Evolutionary conservation across 2,113 vertebrate genomes (phyloP), one percentile per base, ranked within the genome.

Genomic region (Paramormyrops kingsleyae): DNA sequence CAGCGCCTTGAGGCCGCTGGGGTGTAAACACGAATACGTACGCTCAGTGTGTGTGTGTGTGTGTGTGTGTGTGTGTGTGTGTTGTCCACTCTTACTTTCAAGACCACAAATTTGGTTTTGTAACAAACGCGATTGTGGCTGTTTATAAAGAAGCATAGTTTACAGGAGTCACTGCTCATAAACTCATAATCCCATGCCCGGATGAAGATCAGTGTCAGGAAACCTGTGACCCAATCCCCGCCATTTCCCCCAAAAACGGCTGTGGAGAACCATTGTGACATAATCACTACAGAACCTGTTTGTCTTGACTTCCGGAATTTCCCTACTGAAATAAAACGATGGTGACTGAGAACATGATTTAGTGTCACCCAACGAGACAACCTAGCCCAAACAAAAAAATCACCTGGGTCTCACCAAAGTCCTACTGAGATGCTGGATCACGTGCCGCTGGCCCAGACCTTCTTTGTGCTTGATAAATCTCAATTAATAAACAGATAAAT

Each of bases 1-100:
- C 92, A 93, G 90, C 88, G 90, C 91, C 91, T 70, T 70, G 52
- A 13, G 56, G 9, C 89, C 62, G 24, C 49, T 47, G 21, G 62
- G 85, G 66, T 42, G 12, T 56, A 35, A 7, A 27, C 31, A 31
- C 1, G 5, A 27, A 5, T 31, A 15, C 31, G 27, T 87, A 24
- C 5, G 49, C 49, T 31, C 66, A 12, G 13, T 35, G 83, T 7
- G 85, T 35, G 5, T 19, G 27, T 86, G 83, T 49, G 83, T n/a
- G 9, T 47, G 83, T 85, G 44, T 49, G 21, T 31, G 44, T 49
- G 21, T 31, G 47, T 87, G n/a, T n/a, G 27, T 31, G 13, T 87
- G 47, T 31, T 19, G 44, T 56, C 24, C 13, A n/a, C 24, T 15
- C 42, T n/a, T 15, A 56, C 62, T 66, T 70, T 62, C 24, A 70